These are phyloP conservation scores for Hecatera dysodea DNA, from an alignment of 2,888 invertebrate genomes.

Conservation along the genomic window DNA sequence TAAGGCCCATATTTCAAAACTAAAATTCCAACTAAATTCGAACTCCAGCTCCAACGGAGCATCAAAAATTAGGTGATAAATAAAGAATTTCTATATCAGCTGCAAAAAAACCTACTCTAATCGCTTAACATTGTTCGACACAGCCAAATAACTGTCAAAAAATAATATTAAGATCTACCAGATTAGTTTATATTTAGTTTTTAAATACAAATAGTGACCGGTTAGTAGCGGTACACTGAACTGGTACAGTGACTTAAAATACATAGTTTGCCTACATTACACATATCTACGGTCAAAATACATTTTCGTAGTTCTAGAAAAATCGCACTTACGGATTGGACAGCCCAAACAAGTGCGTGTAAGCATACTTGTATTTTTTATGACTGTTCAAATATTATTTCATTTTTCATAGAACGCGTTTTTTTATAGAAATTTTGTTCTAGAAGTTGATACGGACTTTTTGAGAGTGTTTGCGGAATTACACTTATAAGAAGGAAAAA, in stretches of 20 bases:
- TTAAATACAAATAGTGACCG: slow-evolving; percentile 12
- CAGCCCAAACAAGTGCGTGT: slow-evolving; percentile 34
- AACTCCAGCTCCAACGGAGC: too few relatives aligned
- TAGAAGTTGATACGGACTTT: slow-evolving; percentile 27
- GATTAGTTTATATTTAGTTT: neutral
- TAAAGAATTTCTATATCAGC: neutral
- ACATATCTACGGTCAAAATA: neutral
- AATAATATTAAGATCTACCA: slow-evolving; percentile 23
- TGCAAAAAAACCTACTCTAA: neutral
- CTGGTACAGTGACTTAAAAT: slow-evolving; percentile 2
- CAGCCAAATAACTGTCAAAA: slow-evolving; percentile 19
- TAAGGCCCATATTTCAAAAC: too few relatives aligned
- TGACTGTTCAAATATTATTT: slow-evolving; percentile 52
- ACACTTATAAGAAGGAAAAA: slow-evolving; percentile 14
- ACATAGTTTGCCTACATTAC: neutral
- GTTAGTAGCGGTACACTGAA: slow-evolving; percentile 26
- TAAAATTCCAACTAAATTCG: too few relatives aligned
- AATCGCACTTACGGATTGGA: slow-evolving; percentile 17
- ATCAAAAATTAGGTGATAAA: neutral
- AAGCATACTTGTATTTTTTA: slow-evolving; percentile 29
- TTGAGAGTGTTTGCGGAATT: slow-evolving; percentile 7
- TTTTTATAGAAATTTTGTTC: slow-evolving; percentile 22
- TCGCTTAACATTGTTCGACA: neutral
- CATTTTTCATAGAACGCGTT: slow-evolving; percentile 30
- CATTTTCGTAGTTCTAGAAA: slow-evolving; percentile 27